Evolutionary conservation across 35 echinoderm and acorn worm species (phyloP).

Genomic region (Stichopus chloronotus): DNA sequence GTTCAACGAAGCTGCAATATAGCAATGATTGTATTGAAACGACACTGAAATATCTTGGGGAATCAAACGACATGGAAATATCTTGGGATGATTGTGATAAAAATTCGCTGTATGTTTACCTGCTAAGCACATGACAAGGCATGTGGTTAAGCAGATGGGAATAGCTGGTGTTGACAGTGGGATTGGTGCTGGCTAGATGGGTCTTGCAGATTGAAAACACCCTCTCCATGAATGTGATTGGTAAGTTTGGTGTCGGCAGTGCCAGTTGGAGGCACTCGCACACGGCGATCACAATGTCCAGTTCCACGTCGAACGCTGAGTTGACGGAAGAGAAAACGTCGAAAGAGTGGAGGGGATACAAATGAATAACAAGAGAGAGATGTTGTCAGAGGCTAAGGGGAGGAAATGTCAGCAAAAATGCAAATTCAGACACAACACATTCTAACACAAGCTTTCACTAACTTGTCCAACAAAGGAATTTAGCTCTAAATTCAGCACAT

Average conservation of each 20-base stretch:
- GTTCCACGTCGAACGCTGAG: constrained; percentile 72
- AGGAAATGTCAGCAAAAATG: too few relatives aligned
- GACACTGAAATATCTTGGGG: too few relatives aligned
- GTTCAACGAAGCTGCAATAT: too few relatives aligned
- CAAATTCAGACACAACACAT: too few relatives aligned
- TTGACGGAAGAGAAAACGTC: not conserved
- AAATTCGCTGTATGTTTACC: constrained; percentile 38
- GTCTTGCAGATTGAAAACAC: constrained; percentile 83
- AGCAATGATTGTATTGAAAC: too few relatives aligned
- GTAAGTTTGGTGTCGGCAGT: constrained; percentile 57
- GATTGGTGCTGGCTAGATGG: constrained; percentile 72
- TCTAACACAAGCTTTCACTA: too few relatives aligned
- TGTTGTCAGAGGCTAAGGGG: too few relatives aligned
- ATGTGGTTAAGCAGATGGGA: constrained; percentile 69
- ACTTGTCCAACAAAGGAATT: too few relatives aligned
- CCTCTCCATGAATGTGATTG: constrained; percentile 66
- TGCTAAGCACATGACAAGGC: constrained; percentile 79
- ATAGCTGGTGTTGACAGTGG: constrained; percentile 63
- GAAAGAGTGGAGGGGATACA: not conserved
- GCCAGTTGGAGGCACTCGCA: constrained; percentile 74
- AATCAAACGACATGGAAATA: too few relatives aligned
- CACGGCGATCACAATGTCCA: constrained; percentile 58
- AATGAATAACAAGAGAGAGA: not conserved
- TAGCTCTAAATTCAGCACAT: too few relatives aligned
- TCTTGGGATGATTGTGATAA: too few relatives aligned